Evolutionary conservation across 2,797 vertebrate species (phyloP), one percentile per base, ranked within the genome.

Genomic region (Eremophila alpestris): DNA sequence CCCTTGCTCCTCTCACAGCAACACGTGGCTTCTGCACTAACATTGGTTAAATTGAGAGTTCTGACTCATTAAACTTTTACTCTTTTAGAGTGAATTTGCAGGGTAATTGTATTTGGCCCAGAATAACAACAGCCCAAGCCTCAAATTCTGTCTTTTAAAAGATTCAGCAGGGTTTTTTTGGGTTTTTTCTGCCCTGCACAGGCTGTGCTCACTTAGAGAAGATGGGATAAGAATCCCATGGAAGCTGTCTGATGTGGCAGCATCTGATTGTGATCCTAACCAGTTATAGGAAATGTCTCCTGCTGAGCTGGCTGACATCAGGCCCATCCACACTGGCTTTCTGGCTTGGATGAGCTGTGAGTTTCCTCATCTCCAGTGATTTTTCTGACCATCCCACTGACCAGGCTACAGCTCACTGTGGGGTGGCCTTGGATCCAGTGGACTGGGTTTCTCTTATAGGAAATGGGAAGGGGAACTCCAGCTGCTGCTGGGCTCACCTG

Each of bases 41-140:
- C 70, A 76, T 82, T 93, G 79, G 45, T 48, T 58, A 93, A 69
- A 91, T 56, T 75, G 60, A 43, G 93, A 69, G 76, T 41, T 82
- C 58, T 74, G 74, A 90, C 41, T 80, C 9, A 48, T 90, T 94
- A 78, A 3, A 48, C 86, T 87, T 90, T 83, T 90, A 80, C 90
- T 73, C 73, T 86, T 86, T 78, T 15, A 75, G 46, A 59, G 49
- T 27, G 27, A 59, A 76, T 79, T 91, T 60, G n/a, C 18, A 84
- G 30, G 74, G 45, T 41, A 88, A 77, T n/a, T 91, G 36, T 48
- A 78, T 65, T 94, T 85, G 46, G 36, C 18, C 26, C 10, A 46
- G 38, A 74, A 69, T 43, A 91, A 78, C 32, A 77, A 67, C 4
- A 32, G 38, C 6, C 9, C 36, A 58, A 26, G 41, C 11, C 19